Evolutionary conservation across 2,113 vertebrate species (phyloP).

Genomic region (Sprattus sprattus): DNA sequence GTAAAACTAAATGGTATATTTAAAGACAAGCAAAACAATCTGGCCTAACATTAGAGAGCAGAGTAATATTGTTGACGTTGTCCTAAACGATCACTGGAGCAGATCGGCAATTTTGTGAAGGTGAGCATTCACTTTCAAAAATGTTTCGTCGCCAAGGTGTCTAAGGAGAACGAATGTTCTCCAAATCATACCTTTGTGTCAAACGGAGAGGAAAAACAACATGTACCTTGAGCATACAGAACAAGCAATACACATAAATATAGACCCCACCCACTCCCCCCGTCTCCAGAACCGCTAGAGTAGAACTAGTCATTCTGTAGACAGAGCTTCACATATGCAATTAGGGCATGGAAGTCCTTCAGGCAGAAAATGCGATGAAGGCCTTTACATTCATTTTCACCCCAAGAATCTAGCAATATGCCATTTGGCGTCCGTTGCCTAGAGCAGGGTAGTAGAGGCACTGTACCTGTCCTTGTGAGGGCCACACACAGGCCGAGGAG

Average conservation of each 20-base stretch:
- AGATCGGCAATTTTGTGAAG: not conserved
- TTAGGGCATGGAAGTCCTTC: too few relatives aligned
- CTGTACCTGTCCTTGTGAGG: slow-evolving; percentile 67
- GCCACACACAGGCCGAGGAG: slow-evolving; percentile 61
- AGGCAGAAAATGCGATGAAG: not conserved
- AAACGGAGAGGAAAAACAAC: too few relatives aligned
- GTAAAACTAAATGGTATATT: not conserved
- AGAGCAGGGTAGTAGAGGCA: not conserved
- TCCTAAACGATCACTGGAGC: not conserved
- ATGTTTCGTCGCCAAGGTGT: not conserved
- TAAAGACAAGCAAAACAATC: not conserved
- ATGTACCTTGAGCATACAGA: not conserved
- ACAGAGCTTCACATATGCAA: too few relatives aligned
- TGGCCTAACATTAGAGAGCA: not conserved
- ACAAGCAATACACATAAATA: not conserved
- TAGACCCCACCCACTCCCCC: not conserved
- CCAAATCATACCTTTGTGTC: not conserved
- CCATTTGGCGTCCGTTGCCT: too few relatives aligned
- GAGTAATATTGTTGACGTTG: not conserved
- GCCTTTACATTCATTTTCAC: not conserved
- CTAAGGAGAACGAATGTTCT: slow-evolving; percentile 45
- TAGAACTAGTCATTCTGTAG: too few relatives aligned
- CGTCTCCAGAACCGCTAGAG: not conserved
- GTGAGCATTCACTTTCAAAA: not conserved
- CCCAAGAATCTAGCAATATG: too few relatives aligned